A percentile compares a stretch with the other conserved stretches of the same genome.
phyloP scores from a whole-genome alignment of 2,113 vertebrate genomes.

The Microtus montanus region DNA sequence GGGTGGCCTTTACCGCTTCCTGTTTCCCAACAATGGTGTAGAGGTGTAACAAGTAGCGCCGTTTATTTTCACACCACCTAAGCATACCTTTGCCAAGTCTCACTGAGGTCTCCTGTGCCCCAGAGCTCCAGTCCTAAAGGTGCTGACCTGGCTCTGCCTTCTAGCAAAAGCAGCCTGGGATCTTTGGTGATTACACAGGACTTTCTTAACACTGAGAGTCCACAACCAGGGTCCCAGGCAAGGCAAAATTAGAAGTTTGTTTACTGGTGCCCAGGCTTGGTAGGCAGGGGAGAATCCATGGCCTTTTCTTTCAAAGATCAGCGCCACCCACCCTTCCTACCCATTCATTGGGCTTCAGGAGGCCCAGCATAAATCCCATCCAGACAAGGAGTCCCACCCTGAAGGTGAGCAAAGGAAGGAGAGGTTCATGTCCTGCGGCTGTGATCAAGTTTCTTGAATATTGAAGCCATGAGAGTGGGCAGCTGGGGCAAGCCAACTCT shows the following conservation, averaged over 20 bases:
- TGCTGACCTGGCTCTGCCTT: not conserved
- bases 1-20: not conserved
- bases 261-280: not conserved
- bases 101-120: not conserved
- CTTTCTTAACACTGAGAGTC: not conserved
- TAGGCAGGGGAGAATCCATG: not conserved
- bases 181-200: too few relatives aligned
- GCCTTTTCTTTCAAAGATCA: not conserved
- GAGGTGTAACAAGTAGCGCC: too few relatives aligned
- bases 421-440: fast-evolving
- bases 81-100: not conserved
- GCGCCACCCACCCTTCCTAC: fast-evolving
- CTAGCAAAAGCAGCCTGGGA: not conserved
- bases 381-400: too few relatives aligned
- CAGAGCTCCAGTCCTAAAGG: not conserved
- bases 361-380: fast-evolving
- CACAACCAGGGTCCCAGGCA: not conserved
- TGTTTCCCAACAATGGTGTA: fast-evolving
- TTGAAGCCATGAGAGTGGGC: not conserved
- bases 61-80: not conserved
- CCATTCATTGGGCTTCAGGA: not conserved
- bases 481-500: fast-evolving
- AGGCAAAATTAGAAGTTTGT: not conserved
- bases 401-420: not conserved
- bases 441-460: not conserved